Evolutionary conservation across 2,797 vertebrate species (phyloP).

Genomic region (Sebastiscus tertius): DNA sequence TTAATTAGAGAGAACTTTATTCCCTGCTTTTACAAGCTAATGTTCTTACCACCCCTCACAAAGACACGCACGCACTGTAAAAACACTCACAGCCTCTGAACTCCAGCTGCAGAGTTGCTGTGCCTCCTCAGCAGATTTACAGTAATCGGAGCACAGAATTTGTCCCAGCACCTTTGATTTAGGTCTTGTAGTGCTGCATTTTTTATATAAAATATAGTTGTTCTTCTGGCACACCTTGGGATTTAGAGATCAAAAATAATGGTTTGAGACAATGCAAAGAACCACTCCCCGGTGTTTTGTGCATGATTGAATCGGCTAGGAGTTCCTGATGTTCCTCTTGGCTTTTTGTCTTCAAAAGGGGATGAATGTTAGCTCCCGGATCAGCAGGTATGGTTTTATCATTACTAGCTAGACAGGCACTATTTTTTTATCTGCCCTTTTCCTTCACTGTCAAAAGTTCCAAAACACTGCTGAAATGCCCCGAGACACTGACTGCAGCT

Average conservation of each 20-base stretch:
- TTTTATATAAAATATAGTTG: background rate
- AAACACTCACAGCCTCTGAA: background rate
- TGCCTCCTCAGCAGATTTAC: constrained; percentile 7
- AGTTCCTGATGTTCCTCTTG: constrained; percentile 44
- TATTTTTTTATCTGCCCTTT: constrained; percentile 63
- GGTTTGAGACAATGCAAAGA: constrained; percentile 15
- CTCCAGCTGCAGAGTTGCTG: constrained; percentile 4
- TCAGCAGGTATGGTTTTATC: constrained; percentile 72
- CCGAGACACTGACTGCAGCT: background rate
- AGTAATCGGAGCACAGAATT: constrained; percentile 1
- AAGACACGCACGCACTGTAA: background rate
- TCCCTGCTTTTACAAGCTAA: constrained; percentile 18
- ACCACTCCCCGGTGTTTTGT: constrained; percentile 20
- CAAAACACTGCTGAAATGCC: constrained; percentile 26
- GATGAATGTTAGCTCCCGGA: constrained; percentile 47
- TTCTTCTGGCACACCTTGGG: background rate
- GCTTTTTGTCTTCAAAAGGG: constrained; percentile 49
- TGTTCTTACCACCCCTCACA: constrained; percentile 10
- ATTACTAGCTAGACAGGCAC: constrained; percentile 62
- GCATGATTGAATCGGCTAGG: constrained; percentile 27
- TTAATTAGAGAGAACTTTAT: constrained; percentile 53
- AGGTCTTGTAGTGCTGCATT: background rate
- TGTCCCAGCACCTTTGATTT: background rate
- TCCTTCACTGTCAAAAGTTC: constrained; percentile 29
- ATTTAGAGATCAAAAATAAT: constrained; percentile 27